Conservation (phyloP, 2,113 vertebrate species). For the Saccopteryx leptura region DNA sequence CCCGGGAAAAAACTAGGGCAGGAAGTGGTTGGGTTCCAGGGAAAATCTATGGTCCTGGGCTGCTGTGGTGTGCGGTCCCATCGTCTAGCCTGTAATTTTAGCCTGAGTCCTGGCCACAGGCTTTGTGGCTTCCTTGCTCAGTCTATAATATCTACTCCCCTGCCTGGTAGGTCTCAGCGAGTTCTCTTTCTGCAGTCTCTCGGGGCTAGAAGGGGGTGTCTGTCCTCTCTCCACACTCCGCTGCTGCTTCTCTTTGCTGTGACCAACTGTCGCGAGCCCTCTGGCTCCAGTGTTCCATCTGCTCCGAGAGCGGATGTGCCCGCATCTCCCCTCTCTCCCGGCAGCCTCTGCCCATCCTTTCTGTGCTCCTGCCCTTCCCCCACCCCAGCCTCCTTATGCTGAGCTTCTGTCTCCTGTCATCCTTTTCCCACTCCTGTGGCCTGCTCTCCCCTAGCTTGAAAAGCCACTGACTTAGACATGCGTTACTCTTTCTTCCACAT, state of each 20-base stretch:
- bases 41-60: background rate
- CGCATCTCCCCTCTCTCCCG: background rate
- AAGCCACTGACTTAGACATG: background rate
- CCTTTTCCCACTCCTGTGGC: background rate
- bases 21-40: slow-evolving; percentile 39
- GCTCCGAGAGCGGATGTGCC: background rate
- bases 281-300: background rate
- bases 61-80: background rate
- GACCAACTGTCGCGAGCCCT: background rate
- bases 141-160: background rate
- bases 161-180: background rate
- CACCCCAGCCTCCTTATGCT: background rate
- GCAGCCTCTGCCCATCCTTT: background rate
- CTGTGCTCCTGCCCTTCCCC: background rate
- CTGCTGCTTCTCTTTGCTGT: slow-evolving; percentile 39
- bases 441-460: background rate
- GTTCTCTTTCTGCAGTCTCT: background rate
- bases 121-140: background rate
- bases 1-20: background rate
- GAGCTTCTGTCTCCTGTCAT: slow-evolving; percentile 3
- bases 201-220: background rate
- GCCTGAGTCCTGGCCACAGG: background rate
- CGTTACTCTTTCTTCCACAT: background rate
- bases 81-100: background rate
- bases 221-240: slow-evolving; percentile 45